Conservation (phyloP, 2,113 vertebrate species). For the Apistogramma diplotaenia region DNA sequence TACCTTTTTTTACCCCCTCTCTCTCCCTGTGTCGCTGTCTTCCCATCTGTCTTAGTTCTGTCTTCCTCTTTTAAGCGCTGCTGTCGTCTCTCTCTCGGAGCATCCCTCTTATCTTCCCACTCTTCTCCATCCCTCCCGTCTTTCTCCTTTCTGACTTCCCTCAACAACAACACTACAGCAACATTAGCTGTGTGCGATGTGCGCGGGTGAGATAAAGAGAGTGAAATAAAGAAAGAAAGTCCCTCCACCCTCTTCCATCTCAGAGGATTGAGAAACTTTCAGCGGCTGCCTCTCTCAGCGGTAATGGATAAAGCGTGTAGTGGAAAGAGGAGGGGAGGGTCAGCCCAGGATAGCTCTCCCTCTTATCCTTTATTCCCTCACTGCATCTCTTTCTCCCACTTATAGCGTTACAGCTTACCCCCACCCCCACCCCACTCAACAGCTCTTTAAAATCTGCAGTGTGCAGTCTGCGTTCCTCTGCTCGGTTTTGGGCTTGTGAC, state of each 20-base stretch:
- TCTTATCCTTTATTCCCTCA: slow-evolving; percentile 4
- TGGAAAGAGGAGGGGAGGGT: slow-evolving; percentile 8
- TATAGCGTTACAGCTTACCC: neutral
- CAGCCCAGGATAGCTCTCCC: slow-evolving; percentile 9
- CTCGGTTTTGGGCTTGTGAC: neutral
- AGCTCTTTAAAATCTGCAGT: slow-evolving; percentile 9
- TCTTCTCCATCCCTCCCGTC: neutral
- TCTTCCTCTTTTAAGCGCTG: neutral
- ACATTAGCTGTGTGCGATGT: slow-evolving; percentile 17
- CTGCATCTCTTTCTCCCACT: neutral
- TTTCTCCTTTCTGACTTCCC: neutral
- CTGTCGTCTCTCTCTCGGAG: neutral
- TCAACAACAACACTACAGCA: neutral
- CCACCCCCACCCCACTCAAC: neutral
- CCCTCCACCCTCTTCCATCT: slow-evolving; percentile 30
- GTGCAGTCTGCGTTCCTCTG: neutral
- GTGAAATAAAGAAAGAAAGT: slow-evolving; percentile 9
- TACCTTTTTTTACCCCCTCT: neutral
- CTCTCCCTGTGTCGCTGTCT: neutral
- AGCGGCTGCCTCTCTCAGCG: slow-evolving; percentile 40
- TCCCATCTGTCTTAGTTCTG: neutral
- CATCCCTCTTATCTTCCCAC: neutral
- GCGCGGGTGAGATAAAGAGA: slow-evolving; percentile 21
- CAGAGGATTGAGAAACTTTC: slow-evolving; percentile 58
- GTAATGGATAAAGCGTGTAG: slow-evolving; percentile 71